Percentiles rank a stretch among this genome's conserved stretches.
phyloP scores from a whole-genome alignment of 1,140 invertebrate species.

The Rhagoletis pomonella region DNA sequence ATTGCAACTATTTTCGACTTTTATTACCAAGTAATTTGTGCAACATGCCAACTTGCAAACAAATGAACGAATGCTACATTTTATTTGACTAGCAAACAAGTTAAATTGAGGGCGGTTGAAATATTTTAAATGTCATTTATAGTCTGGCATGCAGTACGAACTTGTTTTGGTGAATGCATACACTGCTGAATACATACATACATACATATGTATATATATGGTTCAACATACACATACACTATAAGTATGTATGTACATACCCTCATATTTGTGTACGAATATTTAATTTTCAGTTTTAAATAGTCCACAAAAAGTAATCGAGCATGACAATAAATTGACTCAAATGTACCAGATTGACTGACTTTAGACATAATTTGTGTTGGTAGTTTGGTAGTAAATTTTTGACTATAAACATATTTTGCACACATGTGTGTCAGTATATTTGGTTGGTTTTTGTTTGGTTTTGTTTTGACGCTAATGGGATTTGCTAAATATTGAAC shows the following conservation, averaged over 20 bases:
- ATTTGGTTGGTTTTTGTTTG: too few relatives aligned
- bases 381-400: neutral
- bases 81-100: conserved; percentile 1
- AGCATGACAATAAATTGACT: neutral
- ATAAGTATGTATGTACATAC: too few relatives aligned
- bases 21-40: conserved; percentile 35
- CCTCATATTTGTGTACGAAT: neutral
- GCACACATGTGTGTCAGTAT: neutral
- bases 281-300: conserved; percentile 21
- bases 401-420: neutral
- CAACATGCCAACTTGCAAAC: conserved; percentile 29
- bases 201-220: neutral
- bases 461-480: too few relatives aligned
- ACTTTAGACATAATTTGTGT: neutral
- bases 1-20: conserved; percentile 45
- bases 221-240: neutral
- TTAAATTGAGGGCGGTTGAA: neutral
- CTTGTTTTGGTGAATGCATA: neutral
- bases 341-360: neutral
- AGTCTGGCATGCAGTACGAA: neutral
- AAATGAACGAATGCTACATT: neutral
- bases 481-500: too few relatives aligned
- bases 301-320: neutral
- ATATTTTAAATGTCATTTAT: conserved; percentile 40
- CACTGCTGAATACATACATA: neutral